Conservation (phyloP, 1,140 invertebrate genomes). For the Onthophagus taurus region DNA sequence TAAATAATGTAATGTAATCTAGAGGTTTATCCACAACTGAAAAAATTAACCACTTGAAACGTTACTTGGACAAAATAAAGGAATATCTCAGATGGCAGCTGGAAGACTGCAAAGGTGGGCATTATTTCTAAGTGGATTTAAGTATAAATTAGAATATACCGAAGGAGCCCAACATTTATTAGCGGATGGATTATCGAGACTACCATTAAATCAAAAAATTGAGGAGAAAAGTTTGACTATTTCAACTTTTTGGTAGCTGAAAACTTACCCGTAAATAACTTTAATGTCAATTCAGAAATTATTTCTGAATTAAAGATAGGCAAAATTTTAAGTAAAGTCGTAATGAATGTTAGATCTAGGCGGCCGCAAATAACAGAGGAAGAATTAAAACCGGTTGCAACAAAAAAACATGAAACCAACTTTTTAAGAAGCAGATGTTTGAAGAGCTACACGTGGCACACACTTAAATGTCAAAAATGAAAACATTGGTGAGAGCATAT, state of each 20-base stretch:
- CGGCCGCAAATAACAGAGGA: conserved; percentile 1
- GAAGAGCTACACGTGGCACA: conserved; percentile 32
- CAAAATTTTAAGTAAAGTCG: conserved; percentile 14
- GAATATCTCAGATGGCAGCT: conserved; percentile 29
- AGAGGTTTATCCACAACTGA: conserved; percentile 33
- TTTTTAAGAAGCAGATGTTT: conserved; percentile 23
- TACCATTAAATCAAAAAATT: conserved; percentile 7
- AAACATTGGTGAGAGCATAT: conserved; percentile 30
- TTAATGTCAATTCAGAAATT: no score
- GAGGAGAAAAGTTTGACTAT: conserved; percentile 2
- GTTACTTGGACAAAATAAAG: conserved; percentile 36
- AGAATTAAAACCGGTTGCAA: conserved; percentile 15
- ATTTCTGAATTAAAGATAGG: background rate
- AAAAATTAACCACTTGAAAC: conserved; percentile 34
- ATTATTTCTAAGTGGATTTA: conserved; percentile 30
- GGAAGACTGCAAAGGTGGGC: conserved; percentile 22
- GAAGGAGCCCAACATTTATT: conserved; percentile 14
- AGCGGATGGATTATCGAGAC: conserved; percentile 22
- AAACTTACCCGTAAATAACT: background rate
- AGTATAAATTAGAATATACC: no score
- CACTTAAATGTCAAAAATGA: conserved; percentile 35
- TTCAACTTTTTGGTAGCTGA: conserved; percentile 5
- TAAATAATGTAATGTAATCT: no score
- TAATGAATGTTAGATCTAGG: conserved; percentile 17
- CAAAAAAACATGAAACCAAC: conserved; percentile 17